A percentile compares a stretch with the other conserved stretches of the same genome.
These are phyloP conservation scores for Synergus itoensis DNA, from an alignment of 2,888 invertebrate genomes.

Conservation along the genomic window DNA sequence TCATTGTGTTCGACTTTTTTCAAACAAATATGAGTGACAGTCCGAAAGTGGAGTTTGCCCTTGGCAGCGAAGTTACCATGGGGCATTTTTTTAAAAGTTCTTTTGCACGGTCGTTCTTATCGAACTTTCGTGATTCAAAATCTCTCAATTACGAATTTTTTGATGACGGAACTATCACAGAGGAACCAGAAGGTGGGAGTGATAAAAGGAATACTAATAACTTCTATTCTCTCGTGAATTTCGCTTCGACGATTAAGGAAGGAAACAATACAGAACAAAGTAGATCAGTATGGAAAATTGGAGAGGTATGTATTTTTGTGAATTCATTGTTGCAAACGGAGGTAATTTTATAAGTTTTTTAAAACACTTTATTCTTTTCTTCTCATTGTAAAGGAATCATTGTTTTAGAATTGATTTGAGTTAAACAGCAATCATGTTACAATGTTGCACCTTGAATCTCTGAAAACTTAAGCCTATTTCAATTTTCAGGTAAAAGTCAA, in stretches of 20 bases:
- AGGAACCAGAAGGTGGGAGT: conserved; percentile 47
- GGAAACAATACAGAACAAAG: conserved; percentile 37
- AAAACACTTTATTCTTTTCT: background rate
- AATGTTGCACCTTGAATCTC: background rate
- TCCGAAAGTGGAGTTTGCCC: conserved; percentile 69
- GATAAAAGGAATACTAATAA: conserved; percentile 58
- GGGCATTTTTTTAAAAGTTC: conserved; percentile 80
- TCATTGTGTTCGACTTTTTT: background rate
- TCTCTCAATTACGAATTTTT: conserved; percentile 76
- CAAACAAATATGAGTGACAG: conserved; percentile 59
- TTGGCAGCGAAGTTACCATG: conserved; percentile 73
- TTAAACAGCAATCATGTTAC: background rate
- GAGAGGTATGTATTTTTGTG: conserved; percentile 46
- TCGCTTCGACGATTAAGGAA: conserved; percentile 47
- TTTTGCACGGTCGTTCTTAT: conserved; percentile 80
- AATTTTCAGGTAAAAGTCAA: background rate
- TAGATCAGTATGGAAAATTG: conserved; percentile 47
- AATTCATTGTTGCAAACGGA: background rate
- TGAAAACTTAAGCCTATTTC: background rate
- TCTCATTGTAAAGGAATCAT: background rate
- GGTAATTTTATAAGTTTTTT: background rate
- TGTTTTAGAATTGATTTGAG: background rate
- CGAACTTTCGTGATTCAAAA: conserved; percentile 73
- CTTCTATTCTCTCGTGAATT: conserved; percentile 67
- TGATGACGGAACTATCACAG: conserved; percentile 59